Evolutionary conservation across 2,888 invertebrate genomes (phyloP), one percentile per base, ranked within the genome.

Genomic region (Meteorus colon): DNA sequence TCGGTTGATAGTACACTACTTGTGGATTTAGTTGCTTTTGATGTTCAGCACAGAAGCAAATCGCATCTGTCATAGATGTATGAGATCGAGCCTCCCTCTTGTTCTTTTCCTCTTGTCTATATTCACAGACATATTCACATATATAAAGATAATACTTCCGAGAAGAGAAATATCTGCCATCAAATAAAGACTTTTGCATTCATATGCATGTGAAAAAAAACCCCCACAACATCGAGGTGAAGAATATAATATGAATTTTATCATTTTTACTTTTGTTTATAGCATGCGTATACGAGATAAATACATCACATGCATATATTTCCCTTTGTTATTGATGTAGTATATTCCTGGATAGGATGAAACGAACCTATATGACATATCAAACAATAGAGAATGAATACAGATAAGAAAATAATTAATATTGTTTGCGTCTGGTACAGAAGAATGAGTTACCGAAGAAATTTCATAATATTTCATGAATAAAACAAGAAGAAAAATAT

Each of bases 21-120:
- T 73, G 76, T 31, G 73, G 48, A 72, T 72, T 63, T n/a, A 63
- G 37, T 68, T 41, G 51, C 51, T 76, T 80, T 81, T 79, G 74
- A 78, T 78, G 77, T 77, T 72, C 27, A 34, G 45, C 59, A 63
- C 63, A 69, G 74, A 75, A 76, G 78, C 74, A 75, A 81, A 81
- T 81, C 75, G 72, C 73, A 70, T 59, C 48, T 73, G 79, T 75
- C 74, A 75, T 74, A 6, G 55, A 55, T 24, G 24, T 55, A 59
- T 59, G 72, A 29, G 66, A 62, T 31, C 55, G 34, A n/a, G 59
- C 31, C 31, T 24, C 10, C 19, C 19, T 65, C 34, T 12, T 31
- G 12, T n/a, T 62, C 19, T 55, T 55, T 55, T 5, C 55, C 24
- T 55, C 4, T 55, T 19, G 10, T 55, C 8, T 55, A 24, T 24